phyloP scores from a whole-genome alignment of 2,888 invertebrate genomes.

The Mechanitis messenoides region DNA sequence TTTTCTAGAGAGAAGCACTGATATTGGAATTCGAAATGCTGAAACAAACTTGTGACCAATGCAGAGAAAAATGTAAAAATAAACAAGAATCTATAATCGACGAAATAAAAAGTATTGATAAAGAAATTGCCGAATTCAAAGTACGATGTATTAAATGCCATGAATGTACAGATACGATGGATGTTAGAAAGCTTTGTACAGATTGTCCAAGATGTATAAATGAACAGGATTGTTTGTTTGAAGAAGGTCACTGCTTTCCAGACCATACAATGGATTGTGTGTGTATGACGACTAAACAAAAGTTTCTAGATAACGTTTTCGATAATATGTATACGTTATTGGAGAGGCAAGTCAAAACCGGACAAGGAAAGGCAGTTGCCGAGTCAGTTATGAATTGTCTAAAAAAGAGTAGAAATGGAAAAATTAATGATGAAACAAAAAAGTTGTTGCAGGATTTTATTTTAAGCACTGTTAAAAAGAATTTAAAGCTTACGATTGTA shows the following conservation, averaged over 20 bases:
- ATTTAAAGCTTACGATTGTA: conserved; percentile 62
- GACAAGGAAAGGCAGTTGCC: conserved; percentile 53
- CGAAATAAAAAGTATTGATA: conserved; percentile 45
- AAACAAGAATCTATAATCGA: conserved; percentile 43
- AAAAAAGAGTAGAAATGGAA: conserved; percentile 58
- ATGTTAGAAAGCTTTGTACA: conserved; percentile 49
- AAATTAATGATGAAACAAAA: conserved; percentile 50
- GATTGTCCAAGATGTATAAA: conserved; percentile 59
- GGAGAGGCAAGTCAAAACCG: conserved; percentile 47
- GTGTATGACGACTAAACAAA: conserved; percentile 54
- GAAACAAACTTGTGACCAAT: conserved; percentile 43
- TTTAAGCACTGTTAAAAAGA: conserved; percentile 52
- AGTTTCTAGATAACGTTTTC: conserved; percentile 63
- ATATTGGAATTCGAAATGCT: conserved; percentile 50
- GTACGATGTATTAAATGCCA: conserved; percentile 51
- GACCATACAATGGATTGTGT: conserved; percentile 53
- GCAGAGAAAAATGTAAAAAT: conserved; percentile 51
- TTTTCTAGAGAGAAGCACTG: conserved; percentile 53
- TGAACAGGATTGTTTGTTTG: conserved; percentile 45
- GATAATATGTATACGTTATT: conserved; percentile 66
- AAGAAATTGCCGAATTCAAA: conserved; percentile 42
- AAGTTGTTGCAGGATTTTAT: conserved; percentile 56
- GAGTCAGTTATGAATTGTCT: conserved; percentile 49
- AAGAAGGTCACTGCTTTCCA: conserved; percentile 41
- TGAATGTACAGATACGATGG: conserved; percentile 49